Evolutionary conservation across 1,140 invertebrate genomes (phyloP), one percentile per base, ranked within the genome.

Genomic region (Colletes gigas): DNA sequence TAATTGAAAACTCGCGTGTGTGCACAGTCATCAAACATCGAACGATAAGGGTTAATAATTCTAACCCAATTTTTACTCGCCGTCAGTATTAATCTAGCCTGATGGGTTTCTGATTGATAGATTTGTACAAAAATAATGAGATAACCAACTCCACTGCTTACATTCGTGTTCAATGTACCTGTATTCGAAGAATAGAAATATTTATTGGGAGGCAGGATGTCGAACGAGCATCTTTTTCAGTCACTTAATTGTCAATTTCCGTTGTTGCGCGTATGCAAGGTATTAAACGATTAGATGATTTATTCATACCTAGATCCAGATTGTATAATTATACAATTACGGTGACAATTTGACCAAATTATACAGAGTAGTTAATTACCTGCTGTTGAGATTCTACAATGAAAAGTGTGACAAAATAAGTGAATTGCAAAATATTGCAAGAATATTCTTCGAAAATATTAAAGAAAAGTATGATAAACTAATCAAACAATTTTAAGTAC

Each of bases 231-330:
- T 39, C 17, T 63, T 54, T 62, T 65, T 41, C 44, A 30, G 1
- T 19, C 44, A 3, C 1, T 44, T 75, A 76, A 67, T 76, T 1
- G 17, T 59, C 52, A 12, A 77, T 77, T 69, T 77, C 19, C 65
- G 41, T 30, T 3, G 7, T 65, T 19, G 3, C 17, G 10, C 0
- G 7, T n/a, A 3, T 19, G 21, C 10, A 9, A 50, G 6, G 10
- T 21, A 3, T 21, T 10, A 19, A 14, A 8, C 2, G 14, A 1
- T 0, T 10, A 10, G 10, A 12, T 50, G 10, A 9, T 50, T 5
- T 44, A 44, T 17, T 8, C 4, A 44, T 10, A 44, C 6, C 4
- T 66, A 47, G 44, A 47, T 9, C 44, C 6, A 47, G 6, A 8
- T 47, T 47, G 44, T 30, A 30, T 30, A 30, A 30, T 30, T 30